A percentile compares a stretch with the other conserved stretches of the same genome.
Conservation (phyloP, 2,113 vertebrate genomes). For the Trichechus manatus region DNA sequence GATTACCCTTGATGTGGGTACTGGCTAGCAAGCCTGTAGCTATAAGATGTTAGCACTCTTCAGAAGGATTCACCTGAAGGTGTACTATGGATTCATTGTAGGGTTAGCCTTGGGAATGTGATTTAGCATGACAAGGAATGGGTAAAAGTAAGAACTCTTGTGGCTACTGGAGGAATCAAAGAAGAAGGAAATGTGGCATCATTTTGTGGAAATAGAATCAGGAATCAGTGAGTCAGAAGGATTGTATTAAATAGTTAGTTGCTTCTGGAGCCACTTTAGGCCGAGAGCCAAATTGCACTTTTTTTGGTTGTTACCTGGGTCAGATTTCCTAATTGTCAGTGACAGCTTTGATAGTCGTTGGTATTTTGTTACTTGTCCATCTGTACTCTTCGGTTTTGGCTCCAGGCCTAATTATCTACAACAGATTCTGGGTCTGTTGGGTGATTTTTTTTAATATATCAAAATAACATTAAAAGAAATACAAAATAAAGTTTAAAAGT, state of each 20-base stretch:
- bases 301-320: conserved; percentile 38
- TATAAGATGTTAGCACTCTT: not conserved
- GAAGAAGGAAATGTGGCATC: not conserved
- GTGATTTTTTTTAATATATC: not conserved
- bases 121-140: not conserved
- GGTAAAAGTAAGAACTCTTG: not conserved
- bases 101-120: not conserved
- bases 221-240: not conserved
- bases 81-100: not conserved
- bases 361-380: conserved; percentile 74
- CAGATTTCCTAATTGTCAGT: conserved; percentile 53
- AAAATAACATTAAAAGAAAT: not conserved
- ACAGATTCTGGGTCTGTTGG: not conserved
- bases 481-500: not conserved
- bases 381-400: conserved; percentile 7
- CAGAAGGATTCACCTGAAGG: not conserved
- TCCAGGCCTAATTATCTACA: not conserved
- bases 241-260: not conserved
- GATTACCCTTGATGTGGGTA: too few relatives aligned
- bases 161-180: not conserved
- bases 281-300: conserved; percentile 8
- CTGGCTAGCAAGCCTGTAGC: not conserved
- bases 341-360: conserved; percentile 38
- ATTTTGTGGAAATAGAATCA: not conserved
- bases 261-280: not conserved